Evolutionary conservation across 2,888 invertebrate genomes (phyloP), one percentile per base, ranked within the genome.

Genomic region (Uropetala carovei): DNA sequence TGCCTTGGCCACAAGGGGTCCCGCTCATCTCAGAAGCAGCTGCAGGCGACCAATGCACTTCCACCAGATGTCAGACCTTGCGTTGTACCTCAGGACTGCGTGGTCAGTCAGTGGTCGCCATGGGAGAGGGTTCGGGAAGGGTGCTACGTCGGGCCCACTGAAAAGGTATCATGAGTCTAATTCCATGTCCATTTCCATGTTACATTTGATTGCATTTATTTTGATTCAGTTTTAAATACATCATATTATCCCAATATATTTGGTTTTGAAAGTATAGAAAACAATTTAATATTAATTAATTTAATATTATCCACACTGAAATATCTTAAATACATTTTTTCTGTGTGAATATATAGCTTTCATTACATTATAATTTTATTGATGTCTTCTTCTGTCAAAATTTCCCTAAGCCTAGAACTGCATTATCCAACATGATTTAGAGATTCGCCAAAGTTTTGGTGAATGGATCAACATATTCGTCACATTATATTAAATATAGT

Each of bases 91-190:
- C 96, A 96, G 93, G 96, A 96, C 94, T 96, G 96, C 93, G 94
- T 94, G 3, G 94, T 96, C 82, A 96, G 95, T 0, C 96, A 96
- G 92, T 96, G 96, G 96, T 95, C 96, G 91, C 95, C 96, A 92
- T 96, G 96, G 96, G 94, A 95, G 93, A 95, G 96, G 0, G 94
- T 96, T 3, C 94, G 95, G 22, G 96, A 96, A 92, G 96, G 96
- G 0, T 96, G 95, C 93, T 96, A 95, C 93, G 94, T 95, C 30
- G 94, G 94, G 75, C 94, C 94, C 18, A 94, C 94, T 43, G 95
- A 95, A 92, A 94, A 94, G 93, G 94, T 94, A 93, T 14, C 0
- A 18, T 13, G 43, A 1, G 5, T 82, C 11, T 22, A 82, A 5
- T 22, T 22, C 2, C n/a, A 1, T 22, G 22, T 82, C 27, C 27